These are phyloP conservation scores for Erpobdella octoculata DNA, from an alignment of 2,888 invertebrate species.

Conservation along the genomic window DNA sequence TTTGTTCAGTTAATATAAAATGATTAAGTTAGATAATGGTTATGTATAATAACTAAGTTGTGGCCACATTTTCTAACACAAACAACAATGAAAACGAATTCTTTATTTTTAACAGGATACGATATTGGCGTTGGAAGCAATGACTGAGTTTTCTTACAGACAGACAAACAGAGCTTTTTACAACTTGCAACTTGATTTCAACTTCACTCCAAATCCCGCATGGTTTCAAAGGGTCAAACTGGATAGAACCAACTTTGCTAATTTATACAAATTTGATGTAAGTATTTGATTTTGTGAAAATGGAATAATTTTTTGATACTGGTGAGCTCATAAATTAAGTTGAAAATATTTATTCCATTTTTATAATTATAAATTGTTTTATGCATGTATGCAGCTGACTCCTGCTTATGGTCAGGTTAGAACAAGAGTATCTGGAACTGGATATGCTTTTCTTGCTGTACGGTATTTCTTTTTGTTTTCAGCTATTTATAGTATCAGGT, in stretches of 20 bases:
- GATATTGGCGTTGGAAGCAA: constrained; percentile 75
- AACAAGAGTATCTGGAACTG: constrained; percentile 35
- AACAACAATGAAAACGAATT: no score
- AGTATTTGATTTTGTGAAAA: constrained; percentile 11
- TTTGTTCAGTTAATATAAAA: neutral
- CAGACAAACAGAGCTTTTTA: constrained; percentile 48
- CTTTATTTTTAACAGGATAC: constrained; percentile 66
- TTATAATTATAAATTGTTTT: neutral
- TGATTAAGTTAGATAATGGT: neutral
- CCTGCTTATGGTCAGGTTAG: constrained; percentile 37
- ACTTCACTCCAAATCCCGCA: constrained; percentile 52
- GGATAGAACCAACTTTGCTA: constrained; percentile 46
- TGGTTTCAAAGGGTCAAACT: constrained; percentile 42
- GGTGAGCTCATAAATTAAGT: neutral
- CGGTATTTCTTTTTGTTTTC: constrained; percentile 1
- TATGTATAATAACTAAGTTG: no score
- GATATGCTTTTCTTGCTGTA: constrained; percentile 36
- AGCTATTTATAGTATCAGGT: neutral
- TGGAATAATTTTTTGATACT: neutral
- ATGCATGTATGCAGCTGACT: constrained; percentile 27
- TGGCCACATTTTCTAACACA: neutral
- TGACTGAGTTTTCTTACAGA: constrained; percentile 57
- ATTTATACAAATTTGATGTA: constrained; percentile 40
- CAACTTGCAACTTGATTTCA: constrained; percentile 41
- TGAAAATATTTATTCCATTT: neutral